phyloP scores from a whole-genome alignment of 2,113 vertebrate genomes.

The Oreochromis spilurus region DNA sequence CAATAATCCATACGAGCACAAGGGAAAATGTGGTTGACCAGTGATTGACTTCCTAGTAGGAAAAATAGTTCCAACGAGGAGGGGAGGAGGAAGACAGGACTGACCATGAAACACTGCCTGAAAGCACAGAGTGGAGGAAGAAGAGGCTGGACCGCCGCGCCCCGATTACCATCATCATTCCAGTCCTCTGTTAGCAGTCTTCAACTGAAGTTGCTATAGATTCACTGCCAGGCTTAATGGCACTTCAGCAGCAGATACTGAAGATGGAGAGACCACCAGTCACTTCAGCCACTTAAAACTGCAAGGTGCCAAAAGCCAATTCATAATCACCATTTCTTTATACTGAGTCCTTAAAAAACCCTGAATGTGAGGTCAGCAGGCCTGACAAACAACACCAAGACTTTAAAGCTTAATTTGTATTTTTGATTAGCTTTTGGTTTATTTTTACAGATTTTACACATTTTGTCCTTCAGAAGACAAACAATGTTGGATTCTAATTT shows the following conservation, averaged over 20 bases:
- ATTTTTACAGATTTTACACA: neutral
- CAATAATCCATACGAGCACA: slow-evolving; percentile 3
- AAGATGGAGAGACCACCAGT: neutral
- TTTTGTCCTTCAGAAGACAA: neutral
- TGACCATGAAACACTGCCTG: neutral
- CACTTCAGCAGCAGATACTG: neutral
- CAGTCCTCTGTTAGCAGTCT: neutral
- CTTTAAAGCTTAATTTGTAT: no score
- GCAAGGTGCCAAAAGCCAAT: neutral
- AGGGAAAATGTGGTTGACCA: neutral
- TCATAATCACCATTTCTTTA: neutral
- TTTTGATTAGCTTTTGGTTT: no score
- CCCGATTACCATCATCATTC: neutral
- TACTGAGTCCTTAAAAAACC: neutral
- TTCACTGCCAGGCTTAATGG: neutral
- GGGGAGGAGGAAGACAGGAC: neutral
- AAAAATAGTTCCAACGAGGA: neutral
- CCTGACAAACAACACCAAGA: neutral
- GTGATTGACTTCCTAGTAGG: neutral
- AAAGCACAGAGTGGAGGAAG: neutral
- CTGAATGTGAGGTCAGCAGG: neutral
- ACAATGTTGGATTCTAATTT: neutral
- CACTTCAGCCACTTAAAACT: neutral
- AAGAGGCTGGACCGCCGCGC: neutral
- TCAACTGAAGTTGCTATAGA: neutral